Evolutionary conservation across 2,113 vertebrate genomes (phyloP).

Genomic region (Hippolais icterina): DNA sequence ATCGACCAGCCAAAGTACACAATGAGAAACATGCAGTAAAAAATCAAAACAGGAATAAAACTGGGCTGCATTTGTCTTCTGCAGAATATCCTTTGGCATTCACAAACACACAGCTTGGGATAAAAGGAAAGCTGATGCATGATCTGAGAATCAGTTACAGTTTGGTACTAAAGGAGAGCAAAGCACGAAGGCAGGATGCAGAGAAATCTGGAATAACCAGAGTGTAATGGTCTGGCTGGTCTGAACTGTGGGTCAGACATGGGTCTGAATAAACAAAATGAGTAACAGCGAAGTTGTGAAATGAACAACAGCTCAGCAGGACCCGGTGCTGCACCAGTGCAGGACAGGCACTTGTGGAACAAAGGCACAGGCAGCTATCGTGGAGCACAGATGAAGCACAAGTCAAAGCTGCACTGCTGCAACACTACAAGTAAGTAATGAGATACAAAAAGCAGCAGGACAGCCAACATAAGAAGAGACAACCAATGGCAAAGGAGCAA

Average conservation of each 20-base stretch:
- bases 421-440: not conserved
- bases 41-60: not conserved
- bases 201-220: not conserved
- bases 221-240: not conserved
- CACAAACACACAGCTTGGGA: not conserved
- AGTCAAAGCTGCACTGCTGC: not conserved
- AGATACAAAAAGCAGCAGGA: not conserved
- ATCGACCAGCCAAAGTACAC: not conserved
- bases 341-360: not conserved
- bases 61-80: not conserved
- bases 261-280: not conserved
- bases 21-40: not conserved
- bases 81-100: not conserved
- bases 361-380: rapidly evolving
- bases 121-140: not conserved
- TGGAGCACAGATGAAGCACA: not conserved
- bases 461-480: not conserved
- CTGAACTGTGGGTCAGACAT: not conserved
- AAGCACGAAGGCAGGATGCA: not conserved
- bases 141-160: not conserved
- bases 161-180: not conserved
- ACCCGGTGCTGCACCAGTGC: rapidly evolving
- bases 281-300: not conserved
- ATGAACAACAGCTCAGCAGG: not conserved
- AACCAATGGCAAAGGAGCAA: not conserved